A percentile compares a stretch with the other conserved stretches of the same genome.
phyloP scores from a whole-genome alignment of 2,888 invertebrate genomes.

The Drosophila prostipennis region DNA sequence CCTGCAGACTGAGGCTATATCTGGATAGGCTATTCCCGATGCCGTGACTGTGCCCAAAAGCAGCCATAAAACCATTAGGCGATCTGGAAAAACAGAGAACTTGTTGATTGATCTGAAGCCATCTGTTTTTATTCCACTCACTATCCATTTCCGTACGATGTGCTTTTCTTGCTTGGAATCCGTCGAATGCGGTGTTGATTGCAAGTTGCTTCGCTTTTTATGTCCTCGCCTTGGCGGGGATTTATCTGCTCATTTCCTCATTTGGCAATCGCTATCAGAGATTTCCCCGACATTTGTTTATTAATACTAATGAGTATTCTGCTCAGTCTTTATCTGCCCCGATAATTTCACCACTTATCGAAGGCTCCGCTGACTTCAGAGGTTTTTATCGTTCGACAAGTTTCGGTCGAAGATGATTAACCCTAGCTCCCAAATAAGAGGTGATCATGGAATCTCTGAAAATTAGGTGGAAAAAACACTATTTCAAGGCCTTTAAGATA shows the following conservation, averaged over 20 bases:
- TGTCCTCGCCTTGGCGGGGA: slow-evolving; percentile 29
- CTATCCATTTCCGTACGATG: slow-evolving; percentile 20
- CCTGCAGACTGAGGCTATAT: slow-evolving; percentile 16
- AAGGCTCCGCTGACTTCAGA: slow-evolving; percentile 5
- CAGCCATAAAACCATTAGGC: slow-evolving; percentile 4
- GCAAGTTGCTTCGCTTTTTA: slow-evolving; percentile 25
- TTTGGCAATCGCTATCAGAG: slow-evolving; percentile 47
- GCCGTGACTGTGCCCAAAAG: neutral
- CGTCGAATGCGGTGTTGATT: slow-evolving; percentile 28
- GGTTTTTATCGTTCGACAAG: slow-evolving; percentile 26
- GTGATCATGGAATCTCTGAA: slow-evolving; percentile 15
- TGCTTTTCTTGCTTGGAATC: slow-evolving; percentile 10
- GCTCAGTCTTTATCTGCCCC: slow-evolving; percentile 21
- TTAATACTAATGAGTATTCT: slow-evolving; percentile 65
- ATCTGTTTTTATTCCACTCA: slow-evolving; percentile 15
- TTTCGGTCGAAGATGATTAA: slow-evolving; percentile 16
- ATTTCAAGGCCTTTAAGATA: slow-evolving; percentile 19
- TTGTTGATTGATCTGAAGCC: neutral
- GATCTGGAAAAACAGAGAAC: slow-evolving; percentile 4
- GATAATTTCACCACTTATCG: slow-evolving; percentile 9
- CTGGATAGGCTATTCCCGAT: neutral
- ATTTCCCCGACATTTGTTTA: slow-evolving; percentile 58
- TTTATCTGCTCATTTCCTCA: slow-evolving; percentile 31
- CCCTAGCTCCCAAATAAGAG: slow-evolving; percentile 11
- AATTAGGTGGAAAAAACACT: slow-evolving; percentile 5